Conservation (phyloP, 2,888 invertebrate genomes). For the Polydesmus complanatus region DNA sequence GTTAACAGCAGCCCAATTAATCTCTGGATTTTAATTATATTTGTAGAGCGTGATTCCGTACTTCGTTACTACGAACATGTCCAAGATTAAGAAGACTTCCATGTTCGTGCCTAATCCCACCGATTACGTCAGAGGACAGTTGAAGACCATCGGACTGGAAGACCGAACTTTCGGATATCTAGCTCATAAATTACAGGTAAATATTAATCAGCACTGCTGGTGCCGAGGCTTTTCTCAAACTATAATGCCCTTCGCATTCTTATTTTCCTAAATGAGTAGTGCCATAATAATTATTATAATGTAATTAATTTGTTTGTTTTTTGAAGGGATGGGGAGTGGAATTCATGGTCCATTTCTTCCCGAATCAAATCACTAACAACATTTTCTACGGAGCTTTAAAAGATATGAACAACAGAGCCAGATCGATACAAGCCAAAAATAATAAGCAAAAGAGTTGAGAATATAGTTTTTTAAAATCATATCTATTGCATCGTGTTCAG, state of each 20-base stretch:
- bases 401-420: slow-evolving; percentile 13
- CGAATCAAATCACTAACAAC: neutral
- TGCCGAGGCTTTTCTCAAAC: too few species aligned
- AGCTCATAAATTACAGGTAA: slow-evolving; percentile 22
- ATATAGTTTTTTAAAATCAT: too few species aligned
- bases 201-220: too few species aligned
- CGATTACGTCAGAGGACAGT: slow-evolving; percentile 27
- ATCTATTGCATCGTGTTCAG: too few species aligned
- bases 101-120: slow-evolving; percentile 29
- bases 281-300: neutral
- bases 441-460: neutral
- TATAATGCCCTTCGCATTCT: too few species aligned
- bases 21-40: neutral
- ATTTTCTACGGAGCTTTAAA: slow-evolving; percentile 10
- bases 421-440: slow-evolving; percentile 1
- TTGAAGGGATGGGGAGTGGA: slow-evolving; percentile 9
- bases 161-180: slow-evolving; percentile 21
- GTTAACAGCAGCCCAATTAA: too few species aligned
- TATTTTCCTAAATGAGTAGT: too few species aligned
- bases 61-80: slow-evolving; percentile 25
- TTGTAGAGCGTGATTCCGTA: slow-evolving; percentile 21
- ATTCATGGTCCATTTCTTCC: slow-evolving; percentile 12
- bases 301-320: neutral
- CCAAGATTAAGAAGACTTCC: slow-evolving; percentile 18
- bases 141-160: slow-evolving; percentile 29